Evolutionary conservation across 2,888 invertebrate genomes (phyloP), one percentile per base, ranked within the genome.

Genomic region (Eupithecia subumbrata): DNA sequence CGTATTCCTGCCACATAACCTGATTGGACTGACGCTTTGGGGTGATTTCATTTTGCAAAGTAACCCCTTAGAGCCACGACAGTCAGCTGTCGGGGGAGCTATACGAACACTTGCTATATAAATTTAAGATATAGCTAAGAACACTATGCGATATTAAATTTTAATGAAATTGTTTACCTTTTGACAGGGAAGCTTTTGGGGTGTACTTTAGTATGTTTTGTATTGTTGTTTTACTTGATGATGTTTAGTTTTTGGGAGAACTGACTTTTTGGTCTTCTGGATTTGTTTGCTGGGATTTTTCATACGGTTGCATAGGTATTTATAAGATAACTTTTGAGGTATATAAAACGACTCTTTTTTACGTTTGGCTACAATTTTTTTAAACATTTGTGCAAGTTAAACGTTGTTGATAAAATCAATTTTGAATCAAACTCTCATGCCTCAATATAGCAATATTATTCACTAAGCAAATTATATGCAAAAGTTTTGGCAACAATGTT

Each of bases 31-130:
- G 74, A 77, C 74, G 74, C 75, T 73, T 76, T 84, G 83, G 85
- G 84, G 86, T 87, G 89, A 88, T 89, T 91, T 90, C 88, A 91
- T 91, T 91, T 90, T 86, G 87, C 87, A 89, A 88, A 91, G 91
- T 90, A 86, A 87, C 87, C 86, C 83, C 81, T 78, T 76, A 72
- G 76, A 75, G 79, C 69, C 71, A 72, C 75, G 71, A 73, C 81
- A 83, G 82, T 81, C 82, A 83, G 85, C 83, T 85, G 86, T 83
- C 84, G 79, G 80, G 77, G 72, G 77, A 60, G 78, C 80, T 83
- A 81, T 78, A 37, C 66, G 83, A 77, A 79, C 77, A 71, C 70
- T 74, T 74, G 66, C 72, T 67, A 72, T 72, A 77, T 56, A 56
- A 56, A 76, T 73, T 80, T 83, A 81, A 81, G 77, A 82, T 73